phyloP scores from a whole-genome alignment of 2,797 vertebrate genomes.

The Hirundo rustica region DNA sequence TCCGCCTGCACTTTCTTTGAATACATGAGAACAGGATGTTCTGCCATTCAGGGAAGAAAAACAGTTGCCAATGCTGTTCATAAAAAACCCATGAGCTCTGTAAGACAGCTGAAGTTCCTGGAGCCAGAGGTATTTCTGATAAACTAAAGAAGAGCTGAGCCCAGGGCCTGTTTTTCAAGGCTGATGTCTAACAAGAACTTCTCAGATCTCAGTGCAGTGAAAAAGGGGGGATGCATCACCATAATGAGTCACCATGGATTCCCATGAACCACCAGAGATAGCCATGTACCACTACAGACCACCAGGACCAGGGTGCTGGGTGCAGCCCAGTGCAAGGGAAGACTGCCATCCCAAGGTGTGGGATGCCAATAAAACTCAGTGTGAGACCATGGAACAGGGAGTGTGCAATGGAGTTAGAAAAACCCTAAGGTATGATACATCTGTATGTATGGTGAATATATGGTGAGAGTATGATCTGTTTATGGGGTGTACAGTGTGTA shows the following conservation, averaged over 20 bases:
- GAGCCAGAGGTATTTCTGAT: not conserved
- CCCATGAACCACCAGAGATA: not conserved
- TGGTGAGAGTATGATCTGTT: not conserved
- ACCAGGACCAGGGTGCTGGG: not conserved
- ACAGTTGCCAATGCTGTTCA: not conserved
- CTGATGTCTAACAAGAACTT: not conserved
- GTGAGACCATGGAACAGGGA: accelerated
- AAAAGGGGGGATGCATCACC: not conserved
- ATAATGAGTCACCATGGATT: no score
- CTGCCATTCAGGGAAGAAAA: not conserved
- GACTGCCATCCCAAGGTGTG: accelerated
- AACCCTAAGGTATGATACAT: accelerated
- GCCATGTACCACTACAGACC: not conserved
- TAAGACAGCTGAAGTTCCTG: no score
- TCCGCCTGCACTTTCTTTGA: not conserved
- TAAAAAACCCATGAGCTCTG: not conserved
- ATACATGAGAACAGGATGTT: not conserved
- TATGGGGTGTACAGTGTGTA: no score
- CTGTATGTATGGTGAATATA: no score
- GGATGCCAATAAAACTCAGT: not conserved
- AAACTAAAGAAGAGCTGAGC: not conserved
- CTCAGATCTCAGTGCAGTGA: not conserved
- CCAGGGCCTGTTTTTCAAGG: not conserved
- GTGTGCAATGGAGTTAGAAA: not conserved
- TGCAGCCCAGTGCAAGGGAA: not conserved